A percentile compares a stretch with the other conserved stretches of the same genome.
Evolutionary conservation across 2,797 vertebrate species (phyloP).

Genomic region (Melanotaenia nigrans): DNA sequence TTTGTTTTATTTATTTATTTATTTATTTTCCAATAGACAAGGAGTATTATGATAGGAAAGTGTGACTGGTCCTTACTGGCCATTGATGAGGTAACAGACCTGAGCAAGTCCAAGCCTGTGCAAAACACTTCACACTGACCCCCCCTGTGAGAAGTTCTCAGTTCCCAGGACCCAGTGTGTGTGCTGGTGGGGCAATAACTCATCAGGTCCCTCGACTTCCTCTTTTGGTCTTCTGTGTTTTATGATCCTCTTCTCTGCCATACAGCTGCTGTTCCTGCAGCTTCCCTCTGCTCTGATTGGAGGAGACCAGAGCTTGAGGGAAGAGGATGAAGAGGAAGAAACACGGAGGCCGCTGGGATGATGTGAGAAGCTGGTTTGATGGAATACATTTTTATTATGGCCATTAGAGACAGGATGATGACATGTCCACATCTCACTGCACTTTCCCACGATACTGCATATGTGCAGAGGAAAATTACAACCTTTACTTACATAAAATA

Average conservation of each 20-base stretch:
- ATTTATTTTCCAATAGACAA: constrained; percentile 29
- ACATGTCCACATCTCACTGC: background rate
- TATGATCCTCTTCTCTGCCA: constrained; percentile 77
- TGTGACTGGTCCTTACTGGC: constrained; percentile 29
- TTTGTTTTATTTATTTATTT: background rate
- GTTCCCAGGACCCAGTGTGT: constrained; percentile 85
- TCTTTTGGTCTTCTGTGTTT: constrained; percentile 80
- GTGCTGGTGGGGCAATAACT: constrained; percentile 83
- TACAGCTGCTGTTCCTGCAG: constrained; percentile 81
- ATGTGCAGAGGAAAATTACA: background rate
- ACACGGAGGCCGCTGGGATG: constrained; percentile 61
- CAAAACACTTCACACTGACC: constrained; percentile 38
- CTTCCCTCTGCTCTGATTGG: constrained; percentile 64
- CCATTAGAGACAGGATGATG: constrained; percentile 33
- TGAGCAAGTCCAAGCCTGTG: constrained; percentile 42
- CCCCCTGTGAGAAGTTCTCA: constrained; percentile 75
- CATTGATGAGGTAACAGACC: constrained; percentile 60
- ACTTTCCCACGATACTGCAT: constrained; percentile 3
- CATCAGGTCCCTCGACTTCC: constrained; percentile 80
- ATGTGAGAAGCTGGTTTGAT: constrained; percentile 59
- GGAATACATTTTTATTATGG: constrained; percentile 39
- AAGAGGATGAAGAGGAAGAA: constrained; percentile 64
- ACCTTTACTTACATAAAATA: background rate
- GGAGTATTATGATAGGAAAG: constrained; percentile 33
- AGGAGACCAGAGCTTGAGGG: constrained; percentile 52